Evolutionary conservation across 2,888 invertebrate species (phyloP).

Genomic region (Acrocyrtus sp.): DNA sequence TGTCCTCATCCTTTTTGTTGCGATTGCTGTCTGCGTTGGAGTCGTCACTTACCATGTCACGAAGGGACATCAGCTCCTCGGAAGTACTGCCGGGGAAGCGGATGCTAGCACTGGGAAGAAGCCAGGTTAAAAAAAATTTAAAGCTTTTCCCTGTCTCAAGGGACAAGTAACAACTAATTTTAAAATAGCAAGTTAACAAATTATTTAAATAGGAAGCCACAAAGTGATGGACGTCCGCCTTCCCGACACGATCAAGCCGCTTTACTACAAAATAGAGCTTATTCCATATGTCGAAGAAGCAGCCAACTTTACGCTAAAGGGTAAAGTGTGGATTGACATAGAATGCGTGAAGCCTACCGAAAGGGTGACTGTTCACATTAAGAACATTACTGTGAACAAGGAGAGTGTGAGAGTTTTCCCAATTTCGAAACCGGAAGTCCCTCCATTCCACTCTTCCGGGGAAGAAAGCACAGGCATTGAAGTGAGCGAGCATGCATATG

Average conservation of each 20-base stretch:
- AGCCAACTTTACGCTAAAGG: slow-evolving; percentile 80
- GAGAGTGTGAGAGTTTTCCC: slow-evolving; percentile 70
- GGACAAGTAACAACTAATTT: too few relatives aligned
- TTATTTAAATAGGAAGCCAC: slow-evolving; percentile 18
- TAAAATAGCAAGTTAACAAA: too few relatives aligned
- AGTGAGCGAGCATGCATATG: slow-evolving; percentile 57
- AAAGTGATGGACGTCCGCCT: slow-evolving; percentile 74
- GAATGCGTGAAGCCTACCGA: slow-evolving; percentile 73
- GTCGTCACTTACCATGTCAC: slow-evolving; percentile 81
- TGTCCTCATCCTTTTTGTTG: slow-evolving; percentile 71
- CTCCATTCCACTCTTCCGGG: too few relatives aligned
- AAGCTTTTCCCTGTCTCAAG: too few relatives aligned
- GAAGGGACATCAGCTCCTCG: slow-evolving; percentile 67
- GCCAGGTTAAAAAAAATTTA: slow-evolving; percentile 22
- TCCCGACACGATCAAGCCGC: slow-evolving; percentile 75
- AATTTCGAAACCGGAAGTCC: slow-evolving; percentile 62
- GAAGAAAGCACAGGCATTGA: slow-evolving; percentile 20
- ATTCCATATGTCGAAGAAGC: slow-evolving; percentile 78
- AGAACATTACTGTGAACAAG: slow-evolving; percentile 75
- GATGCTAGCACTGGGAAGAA: slow-evolving; percentile 57
- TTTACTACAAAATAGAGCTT: slow-evolving; percentile 76
- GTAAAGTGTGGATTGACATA: slow-evolving; percentile 70
- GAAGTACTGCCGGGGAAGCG: slow-evolving; percentile 64
- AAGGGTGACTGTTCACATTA: slow-evolving; percentile 80
- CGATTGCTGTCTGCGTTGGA: slow-evolving; percentile 73